phyloP scores from a whole-genome alignment of 2,797 vertebrate species.

The Setipinna tenuifilis region DNA sequence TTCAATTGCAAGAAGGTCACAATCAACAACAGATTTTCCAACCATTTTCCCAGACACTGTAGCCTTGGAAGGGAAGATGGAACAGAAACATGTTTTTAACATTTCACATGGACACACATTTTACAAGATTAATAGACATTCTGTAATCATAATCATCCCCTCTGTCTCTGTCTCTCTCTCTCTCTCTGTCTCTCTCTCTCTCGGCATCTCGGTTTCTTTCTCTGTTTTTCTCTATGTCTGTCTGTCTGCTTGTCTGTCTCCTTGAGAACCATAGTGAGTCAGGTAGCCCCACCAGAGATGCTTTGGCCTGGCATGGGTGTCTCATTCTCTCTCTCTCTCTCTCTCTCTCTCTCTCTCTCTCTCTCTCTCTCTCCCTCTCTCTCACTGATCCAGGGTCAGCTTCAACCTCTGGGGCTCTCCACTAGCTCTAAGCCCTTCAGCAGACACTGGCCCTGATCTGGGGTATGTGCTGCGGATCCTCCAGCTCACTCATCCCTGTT shows the following conservation, averaged over 20 bases:
- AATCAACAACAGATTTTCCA: neutral
- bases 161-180: neutral
- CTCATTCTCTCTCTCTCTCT: neutral
- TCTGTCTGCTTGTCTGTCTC: neutral
- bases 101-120: neutral
- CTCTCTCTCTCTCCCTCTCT: no score
- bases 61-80: neutral
- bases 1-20: neutral
- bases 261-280: no score
- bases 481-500: neutral
- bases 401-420: neutral
- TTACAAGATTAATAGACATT: no score
- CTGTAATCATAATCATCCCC: no score
- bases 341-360: slow-evolving; percentile 1
- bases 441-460: neutral
- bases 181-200: neutral
- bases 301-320: neutral
- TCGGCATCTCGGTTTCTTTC: no score
- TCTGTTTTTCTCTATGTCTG: neutral
- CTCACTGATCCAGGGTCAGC: neutral
- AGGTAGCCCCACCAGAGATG: no score
- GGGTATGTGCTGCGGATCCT: neutral
- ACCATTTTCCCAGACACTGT: neutral
- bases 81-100: neutral
- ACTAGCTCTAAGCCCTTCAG: neutral